Conservation (phyloP, 2,113 vertebrate species). For the Regulus satrapa region DNA sequence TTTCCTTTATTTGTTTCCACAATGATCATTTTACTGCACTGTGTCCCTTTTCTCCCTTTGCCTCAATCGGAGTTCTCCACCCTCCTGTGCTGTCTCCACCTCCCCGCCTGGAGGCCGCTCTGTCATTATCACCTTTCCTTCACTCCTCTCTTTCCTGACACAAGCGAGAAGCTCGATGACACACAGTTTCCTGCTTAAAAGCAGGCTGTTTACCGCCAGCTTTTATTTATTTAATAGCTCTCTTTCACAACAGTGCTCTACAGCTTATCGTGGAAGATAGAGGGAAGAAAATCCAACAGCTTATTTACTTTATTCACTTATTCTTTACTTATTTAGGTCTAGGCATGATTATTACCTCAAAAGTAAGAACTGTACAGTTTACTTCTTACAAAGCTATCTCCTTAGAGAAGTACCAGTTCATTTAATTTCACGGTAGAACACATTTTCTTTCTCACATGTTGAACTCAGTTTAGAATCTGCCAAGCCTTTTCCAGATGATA, state of each 20-base stretch:
- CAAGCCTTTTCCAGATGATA: background rate
- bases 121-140: slow-evolving; percentile 21
- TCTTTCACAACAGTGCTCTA: background rate
- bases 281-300: background rate
- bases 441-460: background rate
- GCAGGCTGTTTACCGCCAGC: background rate
- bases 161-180: background rate
- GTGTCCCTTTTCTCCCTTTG: background rate
- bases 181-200: background rate
- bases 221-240: background rate
- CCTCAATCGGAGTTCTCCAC: background rate
- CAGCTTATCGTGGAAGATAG: background rate
- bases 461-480: background rate
- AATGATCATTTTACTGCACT: background rate
- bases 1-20: background rate
- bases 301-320: too few species aligned
- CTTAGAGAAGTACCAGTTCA: background rate
- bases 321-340: background rate
- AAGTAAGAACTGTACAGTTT: background rate
- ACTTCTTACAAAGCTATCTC: background rate
- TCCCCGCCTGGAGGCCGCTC: background rate
- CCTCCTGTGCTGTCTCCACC: background rate
- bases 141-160: background rate
- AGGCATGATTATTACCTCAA: background rate
- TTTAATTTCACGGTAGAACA: background rate